Percentiles rank a stretch among this genome's conserved stretches.
Conservation (phyloP, 2,888 invertebrate genomes). For the Peribatodes rhomboidaria region DNA sequence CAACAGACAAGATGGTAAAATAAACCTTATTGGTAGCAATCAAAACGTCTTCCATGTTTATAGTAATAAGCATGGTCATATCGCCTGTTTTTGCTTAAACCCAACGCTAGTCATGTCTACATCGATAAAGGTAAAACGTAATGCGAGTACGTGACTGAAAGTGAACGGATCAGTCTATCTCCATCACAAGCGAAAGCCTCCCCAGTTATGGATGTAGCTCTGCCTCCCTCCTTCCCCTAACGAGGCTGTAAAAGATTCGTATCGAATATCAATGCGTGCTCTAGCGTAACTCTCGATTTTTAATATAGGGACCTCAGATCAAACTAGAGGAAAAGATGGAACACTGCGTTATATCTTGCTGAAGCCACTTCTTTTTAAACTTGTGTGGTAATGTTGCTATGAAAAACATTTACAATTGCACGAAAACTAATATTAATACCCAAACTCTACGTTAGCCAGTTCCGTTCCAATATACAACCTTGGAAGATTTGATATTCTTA, state of each 20-base stretch:
- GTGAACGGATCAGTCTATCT: conserved; percentile 40
- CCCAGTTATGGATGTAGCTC: conserved; percentile 37
- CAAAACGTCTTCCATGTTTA: not conserved
- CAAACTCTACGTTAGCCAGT: no score
- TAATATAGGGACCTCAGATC: no score
- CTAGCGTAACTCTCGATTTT: not conserved
- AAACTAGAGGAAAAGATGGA: not conserved
- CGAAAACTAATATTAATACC: no score
- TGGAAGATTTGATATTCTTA: no score
- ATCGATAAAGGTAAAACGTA: conserved; percentile 17
- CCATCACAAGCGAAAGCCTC: conserved; percentile 40
- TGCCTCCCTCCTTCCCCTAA: no score
- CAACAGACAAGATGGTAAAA: not conserved
- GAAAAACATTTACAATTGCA: no score
- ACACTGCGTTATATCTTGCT: no score
- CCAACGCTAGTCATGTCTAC: not conserved
- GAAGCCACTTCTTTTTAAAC: no score
- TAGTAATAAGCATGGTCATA: not conserved
- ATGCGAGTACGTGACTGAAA: conserved; percentile 22
- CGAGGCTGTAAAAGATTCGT: conserved; percentile 46
- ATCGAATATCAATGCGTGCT: conserved; percentile 30
- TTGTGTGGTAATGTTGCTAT: no score
- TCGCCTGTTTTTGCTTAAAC: not conserved
- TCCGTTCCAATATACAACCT: no score
- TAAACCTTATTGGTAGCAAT: not conserved